Evolutionary conservation across 2,113 vertebrate species (phyloP).

Genomic region (Malurus alboscapulatus): DNA sequence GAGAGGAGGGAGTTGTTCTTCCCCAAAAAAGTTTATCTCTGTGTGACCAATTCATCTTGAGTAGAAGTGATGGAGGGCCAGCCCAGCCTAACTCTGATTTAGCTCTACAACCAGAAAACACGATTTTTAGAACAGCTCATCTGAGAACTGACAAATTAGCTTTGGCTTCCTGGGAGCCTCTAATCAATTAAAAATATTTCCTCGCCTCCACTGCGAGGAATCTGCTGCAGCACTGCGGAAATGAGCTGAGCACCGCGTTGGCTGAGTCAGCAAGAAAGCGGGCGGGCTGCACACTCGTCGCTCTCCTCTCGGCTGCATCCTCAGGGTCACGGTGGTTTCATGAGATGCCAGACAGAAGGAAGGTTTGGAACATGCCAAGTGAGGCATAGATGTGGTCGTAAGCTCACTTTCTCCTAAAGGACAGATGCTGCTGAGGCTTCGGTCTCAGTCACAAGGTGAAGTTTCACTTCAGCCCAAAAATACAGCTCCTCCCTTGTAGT

Average conservation of each 20-base stretch:
- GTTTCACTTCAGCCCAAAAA: background rate
- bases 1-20: background rate
- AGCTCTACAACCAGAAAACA: background rate
- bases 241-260: background rate
- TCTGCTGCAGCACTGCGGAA: background rate
- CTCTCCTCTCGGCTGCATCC: background rate
- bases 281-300: rapidly evolving
- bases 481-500: background rate
- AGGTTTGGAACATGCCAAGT: background rate
- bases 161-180: slow-evolving; percentile 10
- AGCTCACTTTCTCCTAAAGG: background rate
- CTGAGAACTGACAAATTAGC: slow-evolving; percentile 9
- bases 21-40: background rate
- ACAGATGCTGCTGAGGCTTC: background rate
- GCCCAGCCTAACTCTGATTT: background rate
- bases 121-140: background rate
- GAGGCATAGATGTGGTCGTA: background rate
- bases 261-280: background rate
- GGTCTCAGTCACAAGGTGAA: background rate
- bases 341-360: background rate
- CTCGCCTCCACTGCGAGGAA: background rate
- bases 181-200: slow-evolving; percentile 27
- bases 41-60: background rate
- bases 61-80: background rate
- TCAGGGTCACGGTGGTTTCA: background rate